Evolutionary conservation across 2,888 invertebrate genomes (phyloP), one percentile per base, ranked within the genome.

Genomic region (Vannuccia rotundouncinata): DNA sequence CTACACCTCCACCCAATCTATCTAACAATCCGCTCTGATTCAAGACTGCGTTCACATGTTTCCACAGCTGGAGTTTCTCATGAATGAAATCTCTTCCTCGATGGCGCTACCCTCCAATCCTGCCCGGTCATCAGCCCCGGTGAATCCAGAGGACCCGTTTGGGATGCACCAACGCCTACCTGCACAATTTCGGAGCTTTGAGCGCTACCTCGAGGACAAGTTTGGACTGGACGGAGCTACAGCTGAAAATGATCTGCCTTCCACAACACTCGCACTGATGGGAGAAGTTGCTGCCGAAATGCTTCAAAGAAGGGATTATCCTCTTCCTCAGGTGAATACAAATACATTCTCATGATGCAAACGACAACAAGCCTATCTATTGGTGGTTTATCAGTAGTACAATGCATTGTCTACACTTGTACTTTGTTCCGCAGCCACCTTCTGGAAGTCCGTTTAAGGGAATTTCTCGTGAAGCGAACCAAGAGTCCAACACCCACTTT

Each of bases 161-260:
- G 66, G 66, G 10, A 66, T 66, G 66, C 66, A 66, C 25, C 66
- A 66, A 22, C 66, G 66, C 5, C 66, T 66, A 5, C 66, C 66
- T 2, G 66, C 66, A 17, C 66, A 66, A 27, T 66, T 66, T 22
- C 66, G 66, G 2, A 66, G 66, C 25, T 66, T 66, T 22, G 66
- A 66, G 66, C 66, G 66, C 66, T 66, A 66, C 22, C 66, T 66
- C 22, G 66, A 66, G 66, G 25, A 66, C 66, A 66, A 66, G 66
- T 66, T 66, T 22, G 66, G 66, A 5, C 66, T 66, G 5, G 66
- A 66, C 22, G 66, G 25, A 17, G 45, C 5, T 17, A 45, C 45
- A 10, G 45, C 10, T 10, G 66, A 27, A 2, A 27, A 5, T 5
- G 66, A 22, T 5, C 22, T 5, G 2, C 66, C 10, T 2, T 2